Percentiles rank a stretch among this genome's conserved stretches.
Conservation (phyloP, 2,113 vertebrate genomes). For the Cyprinus carpio region DNA sequence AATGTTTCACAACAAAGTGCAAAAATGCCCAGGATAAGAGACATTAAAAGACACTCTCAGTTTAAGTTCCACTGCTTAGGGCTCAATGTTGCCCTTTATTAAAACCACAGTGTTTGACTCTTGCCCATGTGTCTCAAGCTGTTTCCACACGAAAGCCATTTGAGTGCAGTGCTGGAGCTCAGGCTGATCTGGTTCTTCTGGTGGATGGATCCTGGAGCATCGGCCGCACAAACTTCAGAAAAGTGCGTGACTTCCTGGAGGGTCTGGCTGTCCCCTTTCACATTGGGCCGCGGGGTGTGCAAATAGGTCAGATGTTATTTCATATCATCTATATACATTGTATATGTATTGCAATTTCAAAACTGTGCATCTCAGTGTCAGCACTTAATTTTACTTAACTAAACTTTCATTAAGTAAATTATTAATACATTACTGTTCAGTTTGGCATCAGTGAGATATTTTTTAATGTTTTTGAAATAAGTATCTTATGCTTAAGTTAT, state of each 20-base stretch:
- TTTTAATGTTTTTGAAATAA: not conserved
- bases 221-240: conserved; percentile 87
- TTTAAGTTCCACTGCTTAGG: not conserved
- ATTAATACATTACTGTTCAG: not conserved
- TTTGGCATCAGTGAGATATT: not conserved
- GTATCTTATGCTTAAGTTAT: not conserved
- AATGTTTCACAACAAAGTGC: not conserved
- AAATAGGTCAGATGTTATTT: conserved; percentile 79
- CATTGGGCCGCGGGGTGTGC: conserved; percentile 80
- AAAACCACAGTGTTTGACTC: not conserved
- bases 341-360: not conserved
- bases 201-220: conserved; percentile 97
- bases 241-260: conserved; percentile 88
- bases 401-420: too few species aligned
- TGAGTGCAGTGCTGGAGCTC: conserved; percentile 73
- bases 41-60: not conserved
- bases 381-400: not conserved
- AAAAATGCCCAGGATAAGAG: not conserved
- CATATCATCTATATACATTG: not conserved
- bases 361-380: not conserved
- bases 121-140: conserved; percentile 45
- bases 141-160: conserved; percentile 72
- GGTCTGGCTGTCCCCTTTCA: conserved; percentile 83
- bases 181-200: conserved; percentile 81
- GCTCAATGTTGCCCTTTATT: not conserved